Base-by-base conservation (phyloP, 2,888 invertebrate genomes). In the Drosophila aldrichi region DNA sequence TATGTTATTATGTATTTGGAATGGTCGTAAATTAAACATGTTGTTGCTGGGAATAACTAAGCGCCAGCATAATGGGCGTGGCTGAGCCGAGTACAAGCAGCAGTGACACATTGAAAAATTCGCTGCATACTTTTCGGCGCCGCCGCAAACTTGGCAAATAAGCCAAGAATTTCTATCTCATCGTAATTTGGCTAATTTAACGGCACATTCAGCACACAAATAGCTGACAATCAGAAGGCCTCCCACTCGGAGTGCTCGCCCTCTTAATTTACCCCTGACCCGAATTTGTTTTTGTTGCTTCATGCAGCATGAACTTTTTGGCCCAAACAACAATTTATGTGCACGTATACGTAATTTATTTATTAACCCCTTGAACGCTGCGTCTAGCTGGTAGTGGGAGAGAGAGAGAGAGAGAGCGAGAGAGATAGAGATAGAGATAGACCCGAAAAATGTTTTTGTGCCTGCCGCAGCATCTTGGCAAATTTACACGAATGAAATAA, bases 331-430 rank as follows among this genome's bases (percentile, higher is more conserved):
- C 70, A 90, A 90, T 86, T 88, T 90, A 86, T 88, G 86, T 87
- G 87, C 90, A 86, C 90, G 90, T 86, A 90, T 82, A 82, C 70
- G 89, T 90, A 90, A 90, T 86, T 86, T 86, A 86, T 86, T 89
- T 86, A 86, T 90, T 86, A 86, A 86, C 86, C 86, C 85, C 89
- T 86, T 84, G 71, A 85, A 89, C 70, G 63, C 59, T 34, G 48
- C 52, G 48, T 57, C 71, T 58, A 8, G 40, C n/a, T n/a, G 7
- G 8, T 3, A 4, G 34, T 6, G 8, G 6, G 4, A 2, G 43
- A 25, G 29, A 0, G n/a, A 10, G 6, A 3, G 2, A 3, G 34
- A 22, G 38, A 46, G 51, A 51, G 48, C 49, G 51, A 55, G 25
- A 5, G 25, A 8, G 29, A 6, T 3, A 0, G 3, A 1, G 34